phyloP scores from a whole-genome alignment of 2,888 invertebrate genomes.

The Gastracanthus pulcherrimus region DNA sequence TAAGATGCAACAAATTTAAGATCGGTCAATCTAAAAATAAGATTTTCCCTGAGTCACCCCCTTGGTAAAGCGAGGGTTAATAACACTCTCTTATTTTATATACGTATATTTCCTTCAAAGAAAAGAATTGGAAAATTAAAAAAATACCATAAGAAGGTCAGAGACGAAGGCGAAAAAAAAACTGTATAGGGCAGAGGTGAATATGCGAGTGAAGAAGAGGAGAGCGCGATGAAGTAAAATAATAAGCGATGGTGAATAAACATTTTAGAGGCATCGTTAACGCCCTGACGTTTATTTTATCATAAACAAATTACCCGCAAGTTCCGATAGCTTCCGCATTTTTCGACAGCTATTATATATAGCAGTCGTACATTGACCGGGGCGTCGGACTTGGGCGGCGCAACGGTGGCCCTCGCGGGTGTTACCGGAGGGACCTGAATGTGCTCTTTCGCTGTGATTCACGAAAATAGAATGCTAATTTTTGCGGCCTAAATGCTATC shows the following conservation, averaged over 20 bases:
- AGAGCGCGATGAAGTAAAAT: neutral
- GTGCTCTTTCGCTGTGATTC: constrained; percentile 7
- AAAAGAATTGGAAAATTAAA: too few relatives aligned
- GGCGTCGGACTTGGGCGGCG: neutral
- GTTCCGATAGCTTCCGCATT: neutral
- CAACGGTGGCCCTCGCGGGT: constrained; percentile 6
- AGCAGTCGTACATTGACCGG: neutral
- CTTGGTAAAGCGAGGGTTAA: too few relatives aligned
- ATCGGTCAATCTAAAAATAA: too few relatives aligned
- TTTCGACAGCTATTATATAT: neutral
- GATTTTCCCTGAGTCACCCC: too few relatives aligned
- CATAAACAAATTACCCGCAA: constrained; percentile 12
- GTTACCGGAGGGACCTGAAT: neutral
- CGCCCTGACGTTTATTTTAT: neutral
- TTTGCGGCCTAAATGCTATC: constrained; percentile 6
- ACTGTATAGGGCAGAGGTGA: neutral
- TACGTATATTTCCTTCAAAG: too few relatives aligned
- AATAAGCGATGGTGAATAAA: neutral
- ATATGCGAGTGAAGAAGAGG: neutral
- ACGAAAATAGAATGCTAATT: constrained; percentile 34
- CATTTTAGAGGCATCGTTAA: neutral
- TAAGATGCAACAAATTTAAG: too few relatives aligned
- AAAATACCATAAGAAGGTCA: too few relatives aligned
- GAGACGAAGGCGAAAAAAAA: too few relatives aligned
- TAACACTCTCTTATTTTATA: too few relatives aligned